phyloP scores from a whole-genome alignment of 1,140 invertebrate species.

The Meloidogyne chitwoodi region DNA sequence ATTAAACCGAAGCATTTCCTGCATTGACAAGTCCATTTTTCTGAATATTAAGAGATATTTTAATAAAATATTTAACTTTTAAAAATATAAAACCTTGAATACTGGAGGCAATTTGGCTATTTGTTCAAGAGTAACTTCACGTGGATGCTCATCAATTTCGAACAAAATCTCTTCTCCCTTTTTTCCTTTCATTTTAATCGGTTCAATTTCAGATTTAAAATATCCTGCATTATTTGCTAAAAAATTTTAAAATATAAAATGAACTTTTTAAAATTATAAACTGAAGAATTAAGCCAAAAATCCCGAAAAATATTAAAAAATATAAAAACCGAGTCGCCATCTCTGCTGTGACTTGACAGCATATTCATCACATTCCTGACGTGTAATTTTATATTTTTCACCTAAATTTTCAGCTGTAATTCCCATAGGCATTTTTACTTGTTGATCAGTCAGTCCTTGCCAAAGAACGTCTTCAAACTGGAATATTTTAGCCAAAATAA shows the following conservation, averaged over 20 bases:
- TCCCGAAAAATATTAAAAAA: conserved; percentile 14
- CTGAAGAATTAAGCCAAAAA: not conserved
- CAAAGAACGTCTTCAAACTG: conserved; percentile 86
- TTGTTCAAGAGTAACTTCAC: conserved; percentile 79
- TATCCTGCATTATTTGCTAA: conserved; percentile 77
- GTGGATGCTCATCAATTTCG: conserved; percentile 87
- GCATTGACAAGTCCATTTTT: conserved; percentile 92
- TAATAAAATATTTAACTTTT: no score
- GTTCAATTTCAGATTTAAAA: conserved; percentile 84
- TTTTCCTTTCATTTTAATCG: conserved; percentile 78
- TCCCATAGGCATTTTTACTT: conserved; percentile 89
- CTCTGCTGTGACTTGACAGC: conserved; percentile 72
- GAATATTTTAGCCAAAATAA: conserved; percentile 6
- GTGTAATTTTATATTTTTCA: conserved; percentile 77
- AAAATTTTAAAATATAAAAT: no score
- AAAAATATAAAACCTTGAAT: conserved; percentile 76
- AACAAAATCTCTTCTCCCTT: conserved; percentile 73
- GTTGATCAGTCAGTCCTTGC: conserved; percentile 81
- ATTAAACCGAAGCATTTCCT: conserved; percentile 81
- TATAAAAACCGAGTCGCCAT: conserved; percentile 61
- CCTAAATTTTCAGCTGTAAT: conserved; percentile 95
- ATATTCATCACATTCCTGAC: conserved; percentile 82
- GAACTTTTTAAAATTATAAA: no score
- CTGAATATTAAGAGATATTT: conserved; percentile 14
- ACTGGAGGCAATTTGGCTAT: conserved; percentile 77